Evolutionary conservation across 1,140 invertebrate genomes (phyloP).

Genomic region (Cepaea nemoralis): DNA sequence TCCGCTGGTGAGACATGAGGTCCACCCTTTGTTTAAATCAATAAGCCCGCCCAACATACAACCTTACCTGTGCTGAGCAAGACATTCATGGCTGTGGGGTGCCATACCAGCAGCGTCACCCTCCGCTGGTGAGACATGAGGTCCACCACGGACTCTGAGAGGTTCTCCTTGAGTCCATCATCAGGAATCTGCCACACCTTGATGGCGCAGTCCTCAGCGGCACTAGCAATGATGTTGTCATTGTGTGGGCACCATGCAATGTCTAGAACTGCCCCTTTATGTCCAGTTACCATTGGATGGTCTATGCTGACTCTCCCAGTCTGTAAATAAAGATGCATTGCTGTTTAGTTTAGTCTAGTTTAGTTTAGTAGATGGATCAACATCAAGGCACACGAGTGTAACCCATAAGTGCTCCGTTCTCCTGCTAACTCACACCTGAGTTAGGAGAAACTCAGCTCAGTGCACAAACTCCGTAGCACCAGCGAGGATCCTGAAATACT

Average conservation of each 20-base stretch:
- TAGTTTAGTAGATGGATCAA: too few species aligned
- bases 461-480: too few species aligned
- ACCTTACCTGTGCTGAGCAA: constrained; percentile 87
- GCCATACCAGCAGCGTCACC: constrained; percentile 96
- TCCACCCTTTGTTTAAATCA: too few species aligned
- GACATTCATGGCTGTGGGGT: constrained; percentile 96
- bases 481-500: too few species aligned
- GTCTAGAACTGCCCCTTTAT: constrained; percentile 97
- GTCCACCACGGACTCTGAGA: constrained; percentile 95
- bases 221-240: constrained; percentile 97
- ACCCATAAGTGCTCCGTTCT: too few species aligned
- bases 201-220: constrained; percentile 97
- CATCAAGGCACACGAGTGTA: too few species aligned
- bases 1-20: constrained; percentile 88
- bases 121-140: constrained; percentile 90
- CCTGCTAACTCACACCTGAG: too few species aligned
- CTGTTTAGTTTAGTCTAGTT: too few species aligned
- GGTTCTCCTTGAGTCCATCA: constrained; percentile 86
- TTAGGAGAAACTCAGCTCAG: too few species aligned
- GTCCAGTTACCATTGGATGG: constrained; percentile 94
- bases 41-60: not conserved
- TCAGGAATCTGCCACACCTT: constrained; percentile 99
- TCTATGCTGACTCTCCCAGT: constrained; percentile 93
- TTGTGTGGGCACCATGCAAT: constrained; percentile 99
- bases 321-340: too few species aligned